Evolutionary conservation across 2,888 invertebrate genomes (phyloP).

Genomic region (Carcina quercana): DNA sequence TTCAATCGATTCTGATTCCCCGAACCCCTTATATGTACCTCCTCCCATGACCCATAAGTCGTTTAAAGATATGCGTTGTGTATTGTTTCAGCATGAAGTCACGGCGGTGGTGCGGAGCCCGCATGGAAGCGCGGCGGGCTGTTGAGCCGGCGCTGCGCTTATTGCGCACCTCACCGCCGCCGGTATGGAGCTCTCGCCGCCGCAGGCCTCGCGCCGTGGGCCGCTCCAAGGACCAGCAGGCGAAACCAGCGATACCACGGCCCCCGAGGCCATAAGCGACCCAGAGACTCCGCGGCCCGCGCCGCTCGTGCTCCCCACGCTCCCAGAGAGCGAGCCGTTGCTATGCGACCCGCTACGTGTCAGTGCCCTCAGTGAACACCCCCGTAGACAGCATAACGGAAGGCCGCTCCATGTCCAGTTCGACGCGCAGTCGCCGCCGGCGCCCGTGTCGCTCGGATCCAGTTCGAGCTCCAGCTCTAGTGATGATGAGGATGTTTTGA

Average conservation of each 20-base stretch:
- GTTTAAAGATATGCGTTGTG: slow-evolving; percentile 3
- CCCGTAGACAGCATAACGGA: slow-evolving; percentile 40
- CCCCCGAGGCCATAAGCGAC: slow-evolving; percentile 47
- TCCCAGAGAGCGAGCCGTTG: slow-evolving; percentile 61
- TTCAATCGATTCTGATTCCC: no score
- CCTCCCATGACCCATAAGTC: no score
- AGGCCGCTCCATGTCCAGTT: slow-evolving; percentile 75
- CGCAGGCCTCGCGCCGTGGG: slow-evolving; percentile 52
- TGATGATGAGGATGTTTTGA: slow-evolving; percentile 76
- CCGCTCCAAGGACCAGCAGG: slow-evolving; percentile 64
- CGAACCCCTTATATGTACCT: no score
- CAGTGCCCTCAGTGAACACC: slow-evolving; percentile 27
- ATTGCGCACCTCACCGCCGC: slow-evolving; percentile 56
- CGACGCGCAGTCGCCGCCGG: slow-evolving; percentile 61
- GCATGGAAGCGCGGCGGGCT: slow-evolving; percentile 67
- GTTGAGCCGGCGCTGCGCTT: slow-evolving; percentile 57
- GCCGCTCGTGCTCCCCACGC: slow-evolving; percentile 50
- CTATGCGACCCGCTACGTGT: slow-evolving; percentile 33
- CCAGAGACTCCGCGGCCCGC: slow-evolving; percentile 50
- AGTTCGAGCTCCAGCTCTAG: slow-evolving; percentile 73
- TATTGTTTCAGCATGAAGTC: slow-evolving; percentile 60
- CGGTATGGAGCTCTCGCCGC: slow-evolving; percentile 63
- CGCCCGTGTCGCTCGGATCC: slow-evolving; percentile 48
- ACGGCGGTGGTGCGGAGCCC: slow-evolving; percentile 62
- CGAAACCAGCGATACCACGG: slow-evolving; percentile 44